phyloP scores from a whole-genome alignment of 1,140 invertebrate species.

The Drosophila punjabiensis region DNA sequence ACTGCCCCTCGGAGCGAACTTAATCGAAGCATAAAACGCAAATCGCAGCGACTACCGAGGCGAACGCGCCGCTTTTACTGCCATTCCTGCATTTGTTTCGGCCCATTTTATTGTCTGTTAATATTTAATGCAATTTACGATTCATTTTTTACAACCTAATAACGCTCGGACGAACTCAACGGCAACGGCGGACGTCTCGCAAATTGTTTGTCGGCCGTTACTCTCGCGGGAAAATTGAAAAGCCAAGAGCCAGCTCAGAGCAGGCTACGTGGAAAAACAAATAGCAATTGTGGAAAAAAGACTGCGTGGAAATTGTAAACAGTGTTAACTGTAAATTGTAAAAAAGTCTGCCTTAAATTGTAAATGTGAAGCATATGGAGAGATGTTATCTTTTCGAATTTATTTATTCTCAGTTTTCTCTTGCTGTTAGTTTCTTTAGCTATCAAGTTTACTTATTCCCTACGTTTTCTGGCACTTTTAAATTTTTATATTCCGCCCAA shows the following conservation, averaged over 20 bases:
- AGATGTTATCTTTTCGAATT: neutral
- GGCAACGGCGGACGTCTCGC: constrained; percentile 18
- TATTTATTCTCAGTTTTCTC: neutral
- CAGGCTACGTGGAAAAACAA: constrained; percentile 2
- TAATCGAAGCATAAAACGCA: constrained; percentile 81
- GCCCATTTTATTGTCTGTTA: constrained; percentile 77
- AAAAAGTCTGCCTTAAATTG: constrained; percentile 2
- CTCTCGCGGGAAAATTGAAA: constrained; percentile 45
- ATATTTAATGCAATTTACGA: constrained; percentile 83
- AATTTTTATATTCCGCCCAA: too few species aligned
- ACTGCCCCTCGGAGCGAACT: constrained; percentile 26
- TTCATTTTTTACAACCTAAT: constrained; percentile 82
- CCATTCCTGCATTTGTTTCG: constrained; percentile 60
- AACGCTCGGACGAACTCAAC: constrained; percentile 45
- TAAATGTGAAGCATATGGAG: neutral
- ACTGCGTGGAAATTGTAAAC: neutral
- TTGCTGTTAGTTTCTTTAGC: neutral
- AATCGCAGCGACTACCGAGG: constrained; percentile 55
- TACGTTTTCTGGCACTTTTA: too few species aligned
- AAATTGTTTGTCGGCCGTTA: constrained; percentile 44
- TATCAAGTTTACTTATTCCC: too few species aligned
- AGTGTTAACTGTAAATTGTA: neutral
- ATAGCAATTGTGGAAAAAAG: neutral
- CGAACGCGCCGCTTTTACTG: constrained; percentile 37
- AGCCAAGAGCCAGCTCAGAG: constrained; percentile 5